Percentiles rank a stretch among this genome's conserved stretches.
These are phyloP conservation scores for Drosophila nr. perissopoda DNA, from an alignment of 2,888 invertebrate species.

Conservation along the genomic window DNA sequence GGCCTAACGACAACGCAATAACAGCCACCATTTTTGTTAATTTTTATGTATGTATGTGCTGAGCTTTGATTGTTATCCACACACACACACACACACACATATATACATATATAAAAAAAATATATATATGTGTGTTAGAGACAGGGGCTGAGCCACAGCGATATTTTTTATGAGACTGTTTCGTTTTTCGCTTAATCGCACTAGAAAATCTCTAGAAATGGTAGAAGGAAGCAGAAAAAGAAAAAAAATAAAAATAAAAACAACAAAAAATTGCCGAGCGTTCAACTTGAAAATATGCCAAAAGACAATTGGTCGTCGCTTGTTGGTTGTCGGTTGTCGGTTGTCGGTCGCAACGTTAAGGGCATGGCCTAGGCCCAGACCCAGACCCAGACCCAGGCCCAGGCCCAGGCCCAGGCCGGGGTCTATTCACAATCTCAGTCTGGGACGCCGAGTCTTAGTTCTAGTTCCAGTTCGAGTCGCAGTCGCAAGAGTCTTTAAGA, in stretches of 20 bases:
- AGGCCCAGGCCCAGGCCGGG: conserved; percentile 19
- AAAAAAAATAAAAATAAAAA: conserved; percentile 7
- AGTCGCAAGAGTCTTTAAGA: conserved; percentile 60
- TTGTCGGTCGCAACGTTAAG: conserved; percentile 57
- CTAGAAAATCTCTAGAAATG: conserved; percentile 72
- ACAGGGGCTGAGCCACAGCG: conserved; percentile 43
- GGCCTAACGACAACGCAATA: conserved; percentile 57
- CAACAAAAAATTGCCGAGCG: conserved; percentile 58
- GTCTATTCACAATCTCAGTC: conserved; percentile 26
- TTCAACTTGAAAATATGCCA: conserved; percentile 80
- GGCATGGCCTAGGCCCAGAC: conserved; percentile 57
- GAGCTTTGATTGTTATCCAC: conserved; percentile 54
- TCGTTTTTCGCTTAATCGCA: conserved; percentile 77
- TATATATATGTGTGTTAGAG: conserved; percentile 9
- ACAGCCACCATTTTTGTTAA: conserved; percentile 66
- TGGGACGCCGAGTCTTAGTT: conserved; percentile 38
- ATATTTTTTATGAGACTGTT: conserved; percentile 75
- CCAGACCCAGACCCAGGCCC: conserved; percentile 32
- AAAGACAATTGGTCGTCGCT: conserved; percentile 78
- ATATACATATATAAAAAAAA: not conserved
- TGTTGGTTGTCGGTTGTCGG: conserved; percentile 37
- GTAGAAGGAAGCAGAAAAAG: conserved; percentile 42
- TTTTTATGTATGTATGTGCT: conserved; percentile 51
- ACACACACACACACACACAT: conserved; percentile 26
- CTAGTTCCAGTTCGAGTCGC: conserved; percentile 36